Base-by-base conservation (phyloP, 1,140 invertebrate genomes). In the Cephus cinctus region DNA sequence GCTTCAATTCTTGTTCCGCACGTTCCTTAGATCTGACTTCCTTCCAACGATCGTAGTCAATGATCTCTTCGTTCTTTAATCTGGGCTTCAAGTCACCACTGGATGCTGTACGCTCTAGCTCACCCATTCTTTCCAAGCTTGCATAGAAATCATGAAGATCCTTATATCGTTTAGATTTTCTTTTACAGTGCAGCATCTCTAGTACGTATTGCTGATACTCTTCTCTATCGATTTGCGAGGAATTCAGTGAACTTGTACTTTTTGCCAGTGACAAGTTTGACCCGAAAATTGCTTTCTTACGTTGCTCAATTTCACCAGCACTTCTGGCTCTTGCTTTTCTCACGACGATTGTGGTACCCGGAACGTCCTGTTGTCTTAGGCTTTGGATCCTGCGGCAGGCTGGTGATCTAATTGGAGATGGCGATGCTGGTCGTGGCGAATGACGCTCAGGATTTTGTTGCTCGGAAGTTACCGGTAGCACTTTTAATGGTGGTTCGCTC, bases 1-100 rank as follows among this genome's bases (percentile, higher is more conserved):
- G 78, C 48, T 87, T 82, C 34, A 96, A 72, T 67, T 96, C 93
- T 62, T 87, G 83, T 66, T 93, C 88, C 2, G 88, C 89, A 54
- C 85, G 83, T 71, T 92, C 87, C 49, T 88, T 84, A n/a, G 82
- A 79, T 47, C 90, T 73, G 15, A 92, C 79, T 67, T 85, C 83
- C 67, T 86, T 89, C 90, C 91, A 94, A 31, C 86, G 81, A 59
- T 94, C 90, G 66, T 89, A 94, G 76, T 93, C 90, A 55, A 92
- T 86, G 18, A 92, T 84, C 59, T 89, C 86, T 65, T 89, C 86
- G 58, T 85, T 82, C 67, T 79, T 85, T 59, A 83, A 72, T 58
- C 87, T 78, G 2, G 86, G 84, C 40, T 84, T 80, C 23, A 90
- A 73, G 58, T 90, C 88, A 47, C 76, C 78, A 2, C 76, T 81